Evolutionary conservation across 1,140 invertebrate species (phyloP).

Genomic region (Hylaeus volcanicus): DNA sequence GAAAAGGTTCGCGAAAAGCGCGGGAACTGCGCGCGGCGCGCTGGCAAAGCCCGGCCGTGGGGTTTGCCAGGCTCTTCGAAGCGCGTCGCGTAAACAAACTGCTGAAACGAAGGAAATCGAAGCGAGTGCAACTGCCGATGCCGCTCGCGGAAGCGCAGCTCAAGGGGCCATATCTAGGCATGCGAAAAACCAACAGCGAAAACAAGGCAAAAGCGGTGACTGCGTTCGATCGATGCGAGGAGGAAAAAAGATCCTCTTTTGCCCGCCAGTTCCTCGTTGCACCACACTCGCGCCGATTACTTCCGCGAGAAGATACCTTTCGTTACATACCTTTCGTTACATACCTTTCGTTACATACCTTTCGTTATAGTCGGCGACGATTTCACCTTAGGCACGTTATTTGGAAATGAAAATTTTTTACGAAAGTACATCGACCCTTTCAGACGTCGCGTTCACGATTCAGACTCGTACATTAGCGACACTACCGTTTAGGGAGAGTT

Average conservation of each 20-base stretch:
- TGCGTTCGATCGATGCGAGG: conserved; percentile 18
- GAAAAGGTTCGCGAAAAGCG: neutral
- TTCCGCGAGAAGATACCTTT: neutral
- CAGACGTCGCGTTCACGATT: no score
- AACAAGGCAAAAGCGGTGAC: conserved; percentile 11
- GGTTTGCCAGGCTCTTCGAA: neutral
- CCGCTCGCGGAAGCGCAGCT: conserved; percentile 19
- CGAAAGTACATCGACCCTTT: no score
- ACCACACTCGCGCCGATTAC: neutral
- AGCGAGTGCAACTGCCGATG: neutral
- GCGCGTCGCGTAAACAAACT: conserved; percentile 16
- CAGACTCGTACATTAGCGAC: no score
- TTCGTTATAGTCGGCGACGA: no score
- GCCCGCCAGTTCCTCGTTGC: neutral
- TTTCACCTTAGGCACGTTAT: no score
- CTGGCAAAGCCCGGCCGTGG: neutral
- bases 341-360: no score
- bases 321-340: no score
- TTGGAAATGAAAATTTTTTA: no score
- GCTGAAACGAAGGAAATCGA: neutral
- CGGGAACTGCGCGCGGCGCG: neutral
- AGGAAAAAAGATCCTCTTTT: neutral
- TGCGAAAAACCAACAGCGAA: conserved; percentile 19
- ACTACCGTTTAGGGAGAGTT: no score
- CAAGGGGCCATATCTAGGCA: conserved; percentile 16